phyloP scores from a whole-genome alignment of 2,797 vertebrate genomes.

The Cossypha polioptera region DNA sequence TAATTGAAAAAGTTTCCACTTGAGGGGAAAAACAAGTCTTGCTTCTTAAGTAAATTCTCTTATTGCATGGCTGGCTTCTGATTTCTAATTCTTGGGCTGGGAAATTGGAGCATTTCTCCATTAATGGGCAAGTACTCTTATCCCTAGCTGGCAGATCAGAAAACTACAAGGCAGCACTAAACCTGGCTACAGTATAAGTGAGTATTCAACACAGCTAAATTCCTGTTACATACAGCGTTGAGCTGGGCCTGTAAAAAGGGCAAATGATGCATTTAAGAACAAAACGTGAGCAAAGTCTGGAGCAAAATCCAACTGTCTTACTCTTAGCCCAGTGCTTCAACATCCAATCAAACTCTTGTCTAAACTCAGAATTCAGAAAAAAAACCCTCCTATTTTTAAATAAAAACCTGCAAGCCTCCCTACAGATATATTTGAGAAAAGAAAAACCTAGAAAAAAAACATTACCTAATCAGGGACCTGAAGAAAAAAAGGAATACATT shows the following conservation, averaged over 20 bases:
- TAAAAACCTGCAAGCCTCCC: background rate
- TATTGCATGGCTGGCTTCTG: background rate
- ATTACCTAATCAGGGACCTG: background rate
- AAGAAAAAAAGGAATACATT: background rate
- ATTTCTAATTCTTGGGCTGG: slow-evolving; percentile 24
- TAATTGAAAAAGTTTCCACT: slow-evolving; percentile 9
- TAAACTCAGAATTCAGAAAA: background rate
- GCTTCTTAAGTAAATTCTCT: background rate
- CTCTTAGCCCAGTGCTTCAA: background rate
- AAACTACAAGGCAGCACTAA: slow-evolving; percentile 28
- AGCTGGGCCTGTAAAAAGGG: background rate
- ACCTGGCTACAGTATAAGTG: background rate
- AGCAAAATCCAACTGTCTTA: background rate
- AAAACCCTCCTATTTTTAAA: slow-evolving; percentile 17
- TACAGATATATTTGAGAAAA: background rate
- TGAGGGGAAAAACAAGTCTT: background rate
- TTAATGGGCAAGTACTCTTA: slow-evolving; percentile 6
- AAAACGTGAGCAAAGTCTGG: background rate
- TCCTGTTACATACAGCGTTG: background rate
- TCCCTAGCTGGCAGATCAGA: background rate
- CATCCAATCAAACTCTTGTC: background rate
- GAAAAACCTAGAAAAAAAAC: background rate
- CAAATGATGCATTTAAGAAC: background rate
- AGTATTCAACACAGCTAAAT: background rate
- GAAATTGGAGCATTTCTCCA: slow-evolving; percentile 21